These are phyloP conservation scores for Apostichopus leukothele DNA, from an alignment of 53 echinoderm and acorn worm genomes.

Conservation along the genomic window DNA sequence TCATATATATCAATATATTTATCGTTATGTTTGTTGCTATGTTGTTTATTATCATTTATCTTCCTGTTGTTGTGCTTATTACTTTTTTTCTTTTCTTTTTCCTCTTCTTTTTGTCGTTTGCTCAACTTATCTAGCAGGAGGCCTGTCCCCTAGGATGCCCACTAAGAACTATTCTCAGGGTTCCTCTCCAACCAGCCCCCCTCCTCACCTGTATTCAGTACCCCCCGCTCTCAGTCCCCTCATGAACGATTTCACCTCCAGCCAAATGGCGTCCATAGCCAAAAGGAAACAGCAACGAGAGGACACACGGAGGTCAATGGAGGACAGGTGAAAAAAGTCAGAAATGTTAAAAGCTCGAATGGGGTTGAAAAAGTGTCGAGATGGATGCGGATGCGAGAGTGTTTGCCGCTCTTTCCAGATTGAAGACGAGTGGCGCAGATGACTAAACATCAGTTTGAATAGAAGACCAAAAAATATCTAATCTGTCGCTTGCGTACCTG, in stretches of 20 bases:
- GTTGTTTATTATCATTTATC: background rate
- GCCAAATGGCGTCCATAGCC: slow-evolving; percentile 81
- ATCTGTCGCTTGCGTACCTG: no score
- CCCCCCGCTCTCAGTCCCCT: slow-evolving; percentile 81
- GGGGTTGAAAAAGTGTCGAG: no score
- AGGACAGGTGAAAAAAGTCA: slow-evolving; percentile 20
- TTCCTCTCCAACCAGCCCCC: slow-evolving; percentile 48
- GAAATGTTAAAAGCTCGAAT: no score
- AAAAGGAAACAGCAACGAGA: slow-evolving; percentile 66
- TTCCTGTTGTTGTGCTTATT: background rate
- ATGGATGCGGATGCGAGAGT: no score
- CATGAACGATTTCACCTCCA: slow-evolving; percentile 78
- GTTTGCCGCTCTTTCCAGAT: no score
- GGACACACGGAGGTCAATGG: background rate
- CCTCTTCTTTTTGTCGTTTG: background rate
- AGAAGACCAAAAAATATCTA: no score
- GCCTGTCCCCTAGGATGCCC: slow-evolving; percentile 52
- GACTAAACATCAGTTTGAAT: no score
- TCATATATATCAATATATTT: no score
- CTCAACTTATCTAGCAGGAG: slow-evolving; percentile 31
- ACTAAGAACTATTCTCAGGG: slow-evolving; percentile 31
- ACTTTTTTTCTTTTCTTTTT: background rate
- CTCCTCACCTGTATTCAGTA: slow-evolving; percentile 70
- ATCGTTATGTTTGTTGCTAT: background rate
- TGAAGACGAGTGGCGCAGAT: no score